Conservation (phyloP, 53 echinoderm and acorn worm genomes). For the Hippasteria phrygiana region DNA sequence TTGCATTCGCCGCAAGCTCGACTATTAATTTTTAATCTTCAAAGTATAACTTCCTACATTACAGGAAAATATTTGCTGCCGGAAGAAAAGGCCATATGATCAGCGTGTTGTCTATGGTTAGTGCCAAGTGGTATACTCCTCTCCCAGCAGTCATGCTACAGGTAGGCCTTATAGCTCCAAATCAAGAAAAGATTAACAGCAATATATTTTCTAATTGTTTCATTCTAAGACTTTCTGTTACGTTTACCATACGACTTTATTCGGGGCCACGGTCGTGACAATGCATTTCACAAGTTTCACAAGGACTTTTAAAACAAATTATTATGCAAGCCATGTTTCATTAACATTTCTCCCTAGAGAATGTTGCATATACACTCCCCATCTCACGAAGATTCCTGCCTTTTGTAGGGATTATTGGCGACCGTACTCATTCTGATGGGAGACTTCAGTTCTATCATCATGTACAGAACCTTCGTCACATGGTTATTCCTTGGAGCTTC, state of each 20-base stretch:
- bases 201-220: too few species aligned
- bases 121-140: constrained; percentile 15
- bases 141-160: constrained; percentile 29
- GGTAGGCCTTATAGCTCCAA: not conserved
- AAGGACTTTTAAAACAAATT: too few species aligned
- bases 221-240: too few species aligned
- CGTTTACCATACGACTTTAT: too few species aligned
- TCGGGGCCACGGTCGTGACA: too few species aligned
- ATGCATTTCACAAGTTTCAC: too few species aligned
- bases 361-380: too few species aligned
- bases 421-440: constrained; percentile 4
- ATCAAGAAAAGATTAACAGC: not conserved
- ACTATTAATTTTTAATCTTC: not conserved
- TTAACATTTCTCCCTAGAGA: too few species aligned
- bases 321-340: too few species aligned
- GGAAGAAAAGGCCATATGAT: constrained; percentile 44
- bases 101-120: constrained; percentile 21
- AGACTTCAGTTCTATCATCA: constrained; percentile 42
- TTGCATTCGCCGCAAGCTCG: too few species aligned
- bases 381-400: too few species aligned
- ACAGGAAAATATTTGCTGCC: constrained; percentile 27
- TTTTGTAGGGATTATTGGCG: not conserved
- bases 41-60: not conserved
- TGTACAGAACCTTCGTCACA: not conserved
- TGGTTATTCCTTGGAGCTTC: not conserved